Percentiles rank a stretch among this genome's conserved stretches.
phyloP scores from a whole-genome alignment of 1,140 invertebrate species.

The Ctenoplectra terminalis region DNA sequence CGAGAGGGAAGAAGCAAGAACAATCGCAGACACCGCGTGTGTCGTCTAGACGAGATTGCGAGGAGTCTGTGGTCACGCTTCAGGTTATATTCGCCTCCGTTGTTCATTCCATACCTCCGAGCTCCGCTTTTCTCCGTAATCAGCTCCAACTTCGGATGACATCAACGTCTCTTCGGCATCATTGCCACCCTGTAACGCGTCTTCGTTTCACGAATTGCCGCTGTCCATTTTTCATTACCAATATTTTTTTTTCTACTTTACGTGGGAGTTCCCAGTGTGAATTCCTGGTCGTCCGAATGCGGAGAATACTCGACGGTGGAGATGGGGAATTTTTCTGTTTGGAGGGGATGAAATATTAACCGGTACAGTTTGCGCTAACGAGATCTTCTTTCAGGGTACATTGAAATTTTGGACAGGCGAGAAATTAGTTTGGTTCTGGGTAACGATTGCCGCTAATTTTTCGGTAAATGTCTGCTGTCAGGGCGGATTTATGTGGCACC shows the following conservation, averaged over 20 bases:
- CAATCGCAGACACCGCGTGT: conserved; percentile 48
- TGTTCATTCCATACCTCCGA: conserved; percentile 18
- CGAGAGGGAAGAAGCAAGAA: conserved; percentile 12
- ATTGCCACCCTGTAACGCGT: conserved; percentile 54
- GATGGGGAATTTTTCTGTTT: too few species aligned
- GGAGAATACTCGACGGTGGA: too few species aligned
- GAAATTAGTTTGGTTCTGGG: neutral
- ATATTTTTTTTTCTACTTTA: neutral
- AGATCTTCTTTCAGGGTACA: too few species aligned
- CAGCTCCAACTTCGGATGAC: conserved; percentile 55
- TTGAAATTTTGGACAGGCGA: too few species aligned
- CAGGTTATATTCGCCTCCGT: conserved; percentile 42
- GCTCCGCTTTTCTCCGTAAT: conserved; percentile 26
- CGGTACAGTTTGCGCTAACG: too few species aligned
- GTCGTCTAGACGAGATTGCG: conserved; percentile 72
- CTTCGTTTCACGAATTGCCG: conserved; percentile 27
- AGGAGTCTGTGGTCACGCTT: conserved; percentile 60
- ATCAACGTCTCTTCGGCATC: conserved; percentile 61
- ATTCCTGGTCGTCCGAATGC: too few species aligned
- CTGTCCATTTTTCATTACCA: neutral
- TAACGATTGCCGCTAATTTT: neutral
- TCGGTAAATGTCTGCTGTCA: neutral
- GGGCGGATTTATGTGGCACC: neutral
- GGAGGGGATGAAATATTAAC: too few species aligned
- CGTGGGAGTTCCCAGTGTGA: too few species aligned